Percentiles rank a stretch among this genome's conserved stretches.
phyloP scores from a whole-genome alignment of 2,113 vertebrate species.

The Neolamprologus brichardi region DNA sequence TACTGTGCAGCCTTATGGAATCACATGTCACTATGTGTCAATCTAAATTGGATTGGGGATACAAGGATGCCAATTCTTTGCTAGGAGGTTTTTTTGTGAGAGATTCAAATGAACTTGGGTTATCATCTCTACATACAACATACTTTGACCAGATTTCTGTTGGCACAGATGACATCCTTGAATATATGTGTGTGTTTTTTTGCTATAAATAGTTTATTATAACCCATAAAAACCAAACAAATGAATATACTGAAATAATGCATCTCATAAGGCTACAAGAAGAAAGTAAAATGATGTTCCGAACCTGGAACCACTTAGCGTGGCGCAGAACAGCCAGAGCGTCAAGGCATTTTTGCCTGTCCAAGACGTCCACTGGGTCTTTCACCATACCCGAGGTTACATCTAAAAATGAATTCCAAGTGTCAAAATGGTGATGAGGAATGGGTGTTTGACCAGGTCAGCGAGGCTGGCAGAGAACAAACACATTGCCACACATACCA shows the following conservation, averaged over 20 bases:
- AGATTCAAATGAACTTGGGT: constrained; percentile 1
- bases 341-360: constrained; percentile 99
- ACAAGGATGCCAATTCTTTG: constrained; percentile 70
- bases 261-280: constrained; percentile 99
- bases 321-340: constrained; percentile 99
- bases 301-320: constrained; percentile 99
- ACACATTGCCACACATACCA: constrained; percentile 95
- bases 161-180: constrained; percentile 76
- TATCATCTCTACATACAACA: neutral
- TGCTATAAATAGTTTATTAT: constrained; percentile 34
- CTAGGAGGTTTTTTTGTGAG: neutral
- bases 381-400: constrained; percentile 99
- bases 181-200: constrained; percentile 59
- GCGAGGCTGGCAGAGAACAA: constrained; percentile 84
- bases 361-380: constrained; percentile 99
- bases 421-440: constrained; percentile 98
- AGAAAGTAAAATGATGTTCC: constrained; percentile 99
- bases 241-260: constrained; percentile 43
- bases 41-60: constrained; percentile 29
- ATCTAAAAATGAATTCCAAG: constrained; percentile 99
- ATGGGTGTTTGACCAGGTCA: constrained; percentile 99
- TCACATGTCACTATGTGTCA: constrained; percentile 47
- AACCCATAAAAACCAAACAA: constrained; percentile 42
- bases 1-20: constrained; percentile 99
- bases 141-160: constrained; percentile 60